Evolutionary conservation across 2,888 invertebrate species (phyloP), one percentile per base, ranked within the genome.

Genomic region (Platypus cylindrus): DNA sequence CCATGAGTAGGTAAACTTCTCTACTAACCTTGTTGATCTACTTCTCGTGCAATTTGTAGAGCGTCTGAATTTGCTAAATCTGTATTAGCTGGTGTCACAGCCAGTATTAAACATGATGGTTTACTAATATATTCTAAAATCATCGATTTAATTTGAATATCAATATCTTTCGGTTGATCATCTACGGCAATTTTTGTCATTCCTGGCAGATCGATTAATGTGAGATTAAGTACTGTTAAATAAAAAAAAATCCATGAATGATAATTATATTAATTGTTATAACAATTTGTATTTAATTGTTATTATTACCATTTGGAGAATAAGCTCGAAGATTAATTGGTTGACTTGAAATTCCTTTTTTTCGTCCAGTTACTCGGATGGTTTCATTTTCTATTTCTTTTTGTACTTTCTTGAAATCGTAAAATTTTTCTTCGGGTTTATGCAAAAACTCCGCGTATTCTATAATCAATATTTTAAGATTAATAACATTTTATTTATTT

Each of bases 31-130:
- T 86, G 84, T 20, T 86, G 87, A 67, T 97, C 95, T 17, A 93
- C 94, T 67, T 94, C 93, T 67, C 91, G 94, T 56, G 97, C 91
- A 59, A 98, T 73, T 69, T 97, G 97, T 34, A 98, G 71, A 41
- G 97, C 97, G 71, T 98, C 98, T 37, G 95, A 97, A 65, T 97
- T 98, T 38, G 97, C 97, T 63, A 98, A 75, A 71, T 97, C 97
- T 25, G 89, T 80, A 66, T 97, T 97, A 39, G 95, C 97, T 9
- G 97, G 94, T 11, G 93, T 91, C 13, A 97, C 95, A 33, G 97
- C 95, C 54, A 97, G 71, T 59, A 97, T 90, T 43, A 97, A 76
- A 62, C 93, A 93, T 52, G 89, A 90, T 51, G 93, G 93, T 50
- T 87, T 80, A 51, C 75, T 75, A 54, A 97, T 93, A 64, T 90